These are phyloP conservation scores for Bufo gargarizans DNA, from an alignment of 2,113 vertebrate species.

Conservation along the genomic window DNA sequence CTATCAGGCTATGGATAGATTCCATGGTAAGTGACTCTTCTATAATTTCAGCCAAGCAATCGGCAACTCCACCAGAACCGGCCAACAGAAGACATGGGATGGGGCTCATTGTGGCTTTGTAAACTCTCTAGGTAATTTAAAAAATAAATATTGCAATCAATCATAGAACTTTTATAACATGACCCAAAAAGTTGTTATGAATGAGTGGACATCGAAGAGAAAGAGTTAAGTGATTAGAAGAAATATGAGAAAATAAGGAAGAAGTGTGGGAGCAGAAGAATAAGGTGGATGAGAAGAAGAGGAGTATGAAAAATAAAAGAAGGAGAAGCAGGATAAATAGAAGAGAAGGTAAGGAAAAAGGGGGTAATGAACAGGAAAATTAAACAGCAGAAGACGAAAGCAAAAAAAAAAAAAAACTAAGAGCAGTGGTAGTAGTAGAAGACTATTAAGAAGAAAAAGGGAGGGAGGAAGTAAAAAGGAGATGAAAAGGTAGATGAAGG, in stretches of 20 bases:
- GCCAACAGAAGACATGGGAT: slow-evolving; percentile 83
- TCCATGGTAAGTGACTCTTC: slow-evolving; percentile 70
- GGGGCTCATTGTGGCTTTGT: slow-evolving; percentile 75
- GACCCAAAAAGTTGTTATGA: too few relatives aligned
- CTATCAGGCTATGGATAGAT: slow-evolving; percentile 60
- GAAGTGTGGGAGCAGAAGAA: too few relatives aligned
- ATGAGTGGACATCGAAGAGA: too few relatives aligned
- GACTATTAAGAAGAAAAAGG: background rate
- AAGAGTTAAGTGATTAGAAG: too few relatives aligned
- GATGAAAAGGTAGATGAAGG: background rate
- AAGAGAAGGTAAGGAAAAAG: too few relatives aligned
- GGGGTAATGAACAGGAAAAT: too few relatives aligned
- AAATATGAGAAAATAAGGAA: too few relatives aligned
- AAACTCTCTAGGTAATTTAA: slow-evolving; percentile 71
- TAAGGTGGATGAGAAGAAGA: too few relatives aligned
- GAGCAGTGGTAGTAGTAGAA: background rate
- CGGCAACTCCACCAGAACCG: slow-evolving; percentile 80
- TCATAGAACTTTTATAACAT: background rate
- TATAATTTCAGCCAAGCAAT: slow-evolving; percentile 78
- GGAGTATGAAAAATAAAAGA: too few relatives aligned
- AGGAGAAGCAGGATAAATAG: too few relatives aligned
- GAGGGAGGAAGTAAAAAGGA: background rate
- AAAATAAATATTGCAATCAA: background rate
- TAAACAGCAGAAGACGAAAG: background rate
- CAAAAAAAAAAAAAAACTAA: background rate